phyloP scores from a whole-genome alignment of 2,888 invertebrate species.

The Coleophora flavipennella region DNA sequence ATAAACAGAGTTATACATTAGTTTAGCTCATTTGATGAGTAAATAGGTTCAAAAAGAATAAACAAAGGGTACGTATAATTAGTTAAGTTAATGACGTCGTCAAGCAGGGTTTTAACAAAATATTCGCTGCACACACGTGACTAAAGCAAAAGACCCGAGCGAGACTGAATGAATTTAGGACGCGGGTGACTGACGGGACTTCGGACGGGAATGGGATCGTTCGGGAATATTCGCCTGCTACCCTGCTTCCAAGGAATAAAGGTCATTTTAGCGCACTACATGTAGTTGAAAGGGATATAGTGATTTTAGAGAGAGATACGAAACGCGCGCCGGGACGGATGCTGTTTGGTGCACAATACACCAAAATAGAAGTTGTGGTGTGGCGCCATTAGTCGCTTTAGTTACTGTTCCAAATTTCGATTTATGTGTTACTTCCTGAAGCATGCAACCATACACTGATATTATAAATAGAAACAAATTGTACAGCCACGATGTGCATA shows the following conservation, averaged over 20 bases:
- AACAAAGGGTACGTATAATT: no score
- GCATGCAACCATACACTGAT: no score
- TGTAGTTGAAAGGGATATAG: not conserved
- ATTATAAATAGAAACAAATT: no score
- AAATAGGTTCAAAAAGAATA: no score
- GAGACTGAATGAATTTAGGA: slow-evolving; percentile 40
- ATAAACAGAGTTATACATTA: no score
- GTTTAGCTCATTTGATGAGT: no score
- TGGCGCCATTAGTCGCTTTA: slow-evolving; percentile 35
- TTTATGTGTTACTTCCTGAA: slow-evolving; percentile 53
- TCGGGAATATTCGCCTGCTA: slow-evolving; percentile 31
- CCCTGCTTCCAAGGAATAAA: slow-evolving; percentile 16
- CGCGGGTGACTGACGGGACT: slow-evolving; percentile 30
- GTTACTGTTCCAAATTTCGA: slow-evolving; percentile 47
- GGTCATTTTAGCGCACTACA: slow-evolving; percentile 13
- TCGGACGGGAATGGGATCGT: slow-evolving; percentile 38
- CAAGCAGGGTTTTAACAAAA: no score
- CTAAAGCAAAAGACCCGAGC: not conserved
- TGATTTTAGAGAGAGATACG: not conserved
- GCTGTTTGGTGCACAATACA: slow-evolving; percentile 35
- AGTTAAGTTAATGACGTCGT: no score
- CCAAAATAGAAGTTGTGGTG: slow-evolving; percentile 52
- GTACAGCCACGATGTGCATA: no score
- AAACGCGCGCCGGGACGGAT: slow-evolving; percentile 37
- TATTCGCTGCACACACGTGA: no score